These are phyloP conservation scores for Halocynthia roretzi DNA, from an alignment of 23 tunicate species.

Conservation along the genomic window DNA sequence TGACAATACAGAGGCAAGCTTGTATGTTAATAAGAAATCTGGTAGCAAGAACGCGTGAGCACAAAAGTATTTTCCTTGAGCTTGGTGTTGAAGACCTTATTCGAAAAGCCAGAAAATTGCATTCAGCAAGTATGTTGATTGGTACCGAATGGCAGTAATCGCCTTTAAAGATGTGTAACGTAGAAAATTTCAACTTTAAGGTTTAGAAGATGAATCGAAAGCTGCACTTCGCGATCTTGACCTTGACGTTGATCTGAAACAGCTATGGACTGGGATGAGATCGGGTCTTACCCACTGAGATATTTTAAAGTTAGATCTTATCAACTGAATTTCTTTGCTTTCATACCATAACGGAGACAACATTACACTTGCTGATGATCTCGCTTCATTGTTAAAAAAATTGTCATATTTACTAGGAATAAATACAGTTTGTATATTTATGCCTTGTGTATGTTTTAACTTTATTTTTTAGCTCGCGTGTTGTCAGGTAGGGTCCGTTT, in stretches of 20 bases:
- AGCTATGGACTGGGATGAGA: constrained; percentile 50
- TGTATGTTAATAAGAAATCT: constrained; percentile 83
- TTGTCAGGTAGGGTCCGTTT: no score
- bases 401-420: no score
- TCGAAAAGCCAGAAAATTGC: constrained; percentile 42
- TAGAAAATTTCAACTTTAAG: constrained; percentile 17
- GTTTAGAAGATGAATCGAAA: constrained; percentile 62
- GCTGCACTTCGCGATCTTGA: constrained; percentile 89
- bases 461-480: no score
- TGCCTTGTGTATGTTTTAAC: no score
- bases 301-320: no score
- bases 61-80: constrained; percentile 44
- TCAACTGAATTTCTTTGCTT: no score
- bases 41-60: constrained; percentile 73
- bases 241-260: constrained; percentile 62
- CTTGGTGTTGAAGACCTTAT: constrained; percentile 51
- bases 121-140: constrained; percentile 17
- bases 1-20: constrained; percentile 50
- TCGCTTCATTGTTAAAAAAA: no score
- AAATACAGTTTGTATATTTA: no score
- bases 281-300: constrained; percentile 32
- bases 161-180: no score
- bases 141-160: no score
- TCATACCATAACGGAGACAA: no score
- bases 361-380: no score